phyloP scores from a whole-genome alignment of 1,140 invertebrate species.

The Prorops nasuta region DNA sequence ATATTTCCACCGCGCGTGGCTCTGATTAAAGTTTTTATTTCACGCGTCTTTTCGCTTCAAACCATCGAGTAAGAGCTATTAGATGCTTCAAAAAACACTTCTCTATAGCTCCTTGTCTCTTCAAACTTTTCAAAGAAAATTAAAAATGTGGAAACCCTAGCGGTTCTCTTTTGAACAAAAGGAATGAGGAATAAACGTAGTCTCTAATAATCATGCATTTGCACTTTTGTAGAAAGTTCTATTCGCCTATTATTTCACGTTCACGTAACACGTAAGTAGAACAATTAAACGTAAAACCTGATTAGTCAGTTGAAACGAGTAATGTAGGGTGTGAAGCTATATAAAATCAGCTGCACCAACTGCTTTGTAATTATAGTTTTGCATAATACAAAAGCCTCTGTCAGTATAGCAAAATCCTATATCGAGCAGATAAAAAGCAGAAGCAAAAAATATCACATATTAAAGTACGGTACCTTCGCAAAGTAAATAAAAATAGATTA shows the following conservation, averaged over 20 bases:
- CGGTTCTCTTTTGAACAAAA: too few relatives aligned
- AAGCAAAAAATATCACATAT: neutral
- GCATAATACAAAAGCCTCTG: neutral
- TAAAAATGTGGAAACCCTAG: too few relatives aligned
- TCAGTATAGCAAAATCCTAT: neutral
- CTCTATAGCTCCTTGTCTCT: too few relatives aligned
- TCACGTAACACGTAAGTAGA: neutral
- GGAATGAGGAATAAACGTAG: neutral
- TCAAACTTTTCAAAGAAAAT: too few relatives aligned
- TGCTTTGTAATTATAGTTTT: neutral
- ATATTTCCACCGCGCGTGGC: too few relatives aligned
- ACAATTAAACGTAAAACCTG: neutral
- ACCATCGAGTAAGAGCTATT: too few relatives aligned
- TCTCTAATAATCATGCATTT: too few relatives aligned
- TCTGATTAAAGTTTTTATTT: too few relatives aligned
- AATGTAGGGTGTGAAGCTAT: neutral
- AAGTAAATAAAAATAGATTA: neutral
- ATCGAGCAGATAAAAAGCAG: neutral
- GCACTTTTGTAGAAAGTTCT: neutral
- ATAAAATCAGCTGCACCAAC: neutral
- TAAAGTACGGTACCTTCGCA: neutral
- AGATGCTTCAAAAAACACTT: too few relatives aligned
- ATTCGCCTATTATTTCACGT: neutral
- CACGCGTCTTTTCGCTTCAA: too few relatives aligned
- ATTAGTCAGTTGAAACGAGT: neutral